A percentile compares a stretch with the other conserved stretches of the same genome.
Conservation (phyloP, 2,888 invertebrate genomes). For the Helobdella robusta region DNA sequence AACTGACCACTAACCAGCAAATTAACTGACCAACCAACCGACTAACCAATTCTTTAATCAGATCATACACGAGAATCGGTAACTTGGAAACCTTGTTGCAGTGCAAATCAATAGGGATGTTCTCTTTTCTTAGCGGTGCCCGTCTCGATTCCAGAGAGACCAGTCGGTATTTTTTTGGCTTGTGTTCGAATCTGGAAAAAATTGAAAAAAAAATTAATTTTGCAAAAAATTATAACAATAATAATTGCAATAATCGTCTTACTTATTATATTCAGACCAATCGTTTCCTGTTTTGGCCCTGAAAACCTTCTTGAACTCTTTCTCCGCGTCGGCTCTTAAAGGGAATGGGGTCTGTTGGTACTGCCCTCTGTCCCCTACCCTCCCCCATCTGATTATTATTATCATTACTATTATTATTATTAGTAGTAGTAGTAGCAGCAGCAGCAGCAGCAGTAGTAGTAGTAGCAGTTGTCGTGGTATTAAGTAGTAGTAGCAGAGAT, state of each 20-base stretch:
- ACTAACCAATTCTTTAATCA: slow-evolving; percentile 49
- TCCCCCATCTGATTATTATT: slow-evolving; percentile 55
- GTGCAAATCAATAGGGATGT: slow-evolving; percentile 44
- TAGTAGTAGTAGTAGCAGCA: too few relatives aligned
- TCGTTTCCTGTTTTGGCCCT: slow-evolving; percentile 52
- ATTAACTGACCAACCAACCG: not conserved
- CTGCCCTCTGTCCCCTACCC: slow-evolving; percentile 52
- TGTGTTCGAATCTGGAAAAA: slow-evolving; percentile 41
- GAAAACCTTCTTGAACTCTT: slow-evolving; percentile 54
- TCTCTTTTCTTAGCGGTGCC: slow-evolving; percentile 36
- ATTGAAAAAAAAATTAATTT: not conserved
- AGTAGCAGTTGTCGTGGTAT: too few relatives aligned
- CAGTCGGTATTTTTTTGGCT: slow-evolving; percentile 52
- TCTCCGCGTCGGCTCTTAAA: slow-evolving; percentile 48
- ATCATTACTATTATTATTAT: too few relatives aligned
- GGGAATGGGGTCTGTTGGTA: slow-evolving; percentile 53
- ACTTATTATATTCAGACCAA: slow-evolving; percentile 49
- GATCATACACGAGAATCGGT: slow-evolving; percentile 41
- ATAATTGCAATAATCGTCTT: slow-evolving; percentile 15
- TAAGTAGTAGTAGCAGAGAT: too few relatives aligned
- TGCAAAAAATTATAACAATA: not conserved
- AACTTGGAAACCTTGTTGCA: slow-evolving; percentile 46
- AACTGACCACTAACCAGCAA: not conserved
- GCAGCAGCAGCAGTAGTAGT: too few relatives aligned
- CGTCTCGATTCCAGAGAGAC: slow-evolving; percentile 46